phyloP scores from a whole-genome alignment of 2,113 vertebrate genomes.

The Lasiurus borealis region DNA sequence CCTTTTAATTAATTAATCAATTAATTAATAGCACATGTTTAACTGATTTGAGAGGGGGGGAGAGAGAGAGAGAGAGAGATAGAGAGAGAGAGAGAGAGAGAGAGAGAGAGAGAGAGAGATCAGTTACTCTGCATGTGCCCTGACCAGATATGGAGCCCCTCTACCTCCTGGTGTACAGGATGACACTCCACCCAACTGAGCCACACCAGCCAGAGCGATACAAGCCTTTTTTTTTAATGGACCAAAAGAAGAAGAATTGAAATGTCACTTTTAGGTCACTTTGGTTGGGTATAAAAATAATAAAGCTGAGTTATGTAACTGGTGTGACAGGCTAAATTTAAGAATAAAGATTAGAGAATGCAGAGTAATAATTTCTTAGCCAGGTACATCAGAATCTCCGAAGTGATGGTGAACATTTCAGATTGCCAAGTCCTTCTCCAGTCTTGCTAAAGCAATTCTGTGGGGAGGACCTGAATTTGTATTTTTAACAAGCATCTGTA shows the following conservation, averaged over 20 bases:
- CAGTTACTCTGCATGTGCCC: neutral
- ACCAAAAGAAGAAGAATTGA: conserved; percentile 30
- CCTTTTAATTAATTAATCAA: neutral
- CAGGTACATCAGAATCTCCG: neutral
- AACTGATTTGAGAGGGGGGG: neutral
- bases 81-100: neutral
- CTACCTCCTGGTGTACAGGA: neutral
- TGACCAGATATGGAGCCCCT: neutral
- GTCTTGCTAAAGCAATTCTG: neutral
- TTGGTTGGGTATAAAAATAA: conserved; percentile 5
- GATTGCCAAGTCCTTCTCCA: neutral
- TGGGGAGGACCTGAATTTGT: neutral
- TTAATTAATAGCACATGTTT: neutral
- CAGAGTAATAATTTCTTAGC: neutral
- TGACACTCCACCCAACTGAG: neutral
- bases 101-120: neutral
- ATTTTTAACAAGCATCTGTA: conserved; percentile 9
- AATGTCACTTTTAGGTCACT: conserved; percentile 8
- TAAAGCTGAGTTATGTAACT: conserved; percentile 34
- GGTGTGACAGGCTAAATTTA: neutral
- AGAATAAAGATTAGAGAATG: neutral
- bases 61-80: neutral
- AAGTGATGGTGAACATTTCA: neutral
- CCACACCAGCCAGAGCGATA: neutral
- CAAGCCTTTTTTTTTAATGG: neutral